Conservation (phyloP, 1,140 invertebrate genomes). For the Oryzaephilus surinamensis region DNA sequence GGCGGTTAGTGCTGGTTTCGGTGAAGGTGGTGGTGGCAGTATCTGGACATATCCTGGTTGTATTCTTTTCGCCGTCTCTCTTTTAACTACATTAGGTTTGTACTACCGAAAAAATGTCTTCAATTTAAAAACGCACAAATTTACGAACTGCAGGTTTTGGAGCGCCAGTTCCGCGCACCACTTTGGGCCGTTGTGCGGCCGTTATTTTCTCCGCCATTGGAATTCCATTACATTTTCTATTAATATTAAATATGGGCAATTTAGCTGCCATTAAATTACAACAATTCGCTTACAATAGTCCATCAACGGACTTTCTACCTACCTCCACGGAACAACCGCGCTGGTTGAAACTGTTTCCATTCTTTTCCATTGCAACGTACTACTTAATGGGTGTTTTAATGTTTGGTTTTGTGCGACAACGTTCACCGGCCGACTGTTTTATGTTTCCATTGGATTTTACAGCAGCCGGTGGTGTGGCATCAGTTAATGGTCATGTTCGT, state of each 20-base stretch:
- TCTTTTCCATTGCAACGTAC: conserved; percentile 40
- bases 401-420: conserved; percentile 47
- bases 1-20: conserved; percentile 45
- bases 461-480: conserved; percentile 52
- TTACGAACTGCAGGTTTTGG: conserved; percentile 51
- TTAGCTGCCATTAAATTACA: conserved; percentile 44
- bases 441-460: conserved; percentile 61
- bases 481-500: conserved; percentile 45
- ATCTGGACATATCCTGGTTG: conserved; percentile 54
- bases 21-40: conserved; percentile 40
- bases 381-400: conserved; percentile 47
- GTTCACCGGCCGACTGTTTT: conserved; percentile 43
- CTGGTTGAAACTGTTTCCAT: conserved; percentile 38
- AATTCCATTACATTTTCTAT: conserved; percentile 49
- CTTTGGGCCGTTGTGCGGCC: conserved; percentile 44
- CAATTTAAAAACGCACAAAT: too few species aligned
- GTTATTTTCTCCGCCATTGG: conserved; percentile 48
- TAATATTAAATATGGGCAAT: conserved; percentile 50
- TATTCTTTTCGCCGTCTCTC: conserved; percentile 46
- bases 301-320: conserved; percentile 18
- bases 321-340: conserved; percentile 23
- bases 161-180: conserved; percentile 48
- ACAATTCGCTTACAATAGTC: conserved; percentile 30
- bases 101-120: too few species aligned
- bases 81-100: conserved; percentile 53